phyloP scores from a whole-genome alignment of 2,797 vertebrate species.

The Bothrops alternatus region DNA sequence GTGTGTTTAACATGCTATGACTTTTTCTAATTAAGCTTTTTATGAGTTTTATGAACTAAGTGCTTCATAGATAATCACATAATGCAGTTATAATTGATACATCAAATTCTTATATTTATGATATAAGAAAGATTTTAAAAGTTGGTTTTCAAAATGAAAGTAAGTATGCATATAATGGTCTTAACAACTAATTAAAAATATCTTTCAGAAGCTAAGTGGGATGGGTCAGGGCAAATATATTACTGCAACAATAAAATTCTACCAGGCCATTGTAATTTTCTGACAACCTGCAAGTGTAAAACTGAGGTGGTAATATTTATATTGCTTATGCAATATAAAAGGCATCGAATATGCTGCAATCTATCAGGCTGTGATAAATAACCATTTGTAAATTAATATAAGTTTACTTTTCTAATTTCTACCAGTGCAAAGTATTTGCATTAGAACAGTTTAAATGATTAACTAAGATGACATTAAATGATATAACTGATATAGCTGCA shows the following conservation, averaged over 20 bases:
- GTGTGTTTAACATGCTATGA: background rate
- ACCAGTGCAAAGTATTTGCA: background rate
- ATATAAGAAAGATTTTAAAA: background rate
- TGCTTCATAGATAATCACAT: background rate
- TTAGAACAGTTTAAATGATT: background rate
- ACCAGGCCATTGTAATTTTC: background rate
- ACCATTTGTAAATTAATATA: background rate
- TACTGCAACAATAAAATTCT: background rate
- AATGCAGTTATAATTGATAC: slow-evolving; percentile 4
- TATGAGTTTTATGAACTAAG: background rate
- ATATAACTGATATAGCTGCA: background rate
- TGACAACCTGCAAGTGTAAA: background rate
- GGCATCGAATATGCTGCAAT: background rate
- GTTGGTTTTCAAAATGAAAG: background rate
- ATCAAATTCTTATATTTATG: slow-evolving; percentile 8
- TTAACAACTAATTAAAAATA: background rate
- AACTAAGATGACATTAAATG: background rate
- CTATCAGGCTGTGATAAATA: background rate
- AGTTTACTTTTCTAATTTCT: background rate
- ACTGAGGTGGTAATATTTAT: background rate
- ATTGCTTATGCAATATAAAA: background rate
- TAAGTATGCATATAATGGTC: background rate
- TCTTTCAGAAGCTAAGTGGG: background rate
- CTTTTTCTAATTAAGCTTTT: background rate
- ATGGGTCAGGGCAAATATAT: background rate